Evolutionary conservation across 2,797 vertebrate genomes (phyloP).

Genomic region (Nannoperca obscura): DNA sequence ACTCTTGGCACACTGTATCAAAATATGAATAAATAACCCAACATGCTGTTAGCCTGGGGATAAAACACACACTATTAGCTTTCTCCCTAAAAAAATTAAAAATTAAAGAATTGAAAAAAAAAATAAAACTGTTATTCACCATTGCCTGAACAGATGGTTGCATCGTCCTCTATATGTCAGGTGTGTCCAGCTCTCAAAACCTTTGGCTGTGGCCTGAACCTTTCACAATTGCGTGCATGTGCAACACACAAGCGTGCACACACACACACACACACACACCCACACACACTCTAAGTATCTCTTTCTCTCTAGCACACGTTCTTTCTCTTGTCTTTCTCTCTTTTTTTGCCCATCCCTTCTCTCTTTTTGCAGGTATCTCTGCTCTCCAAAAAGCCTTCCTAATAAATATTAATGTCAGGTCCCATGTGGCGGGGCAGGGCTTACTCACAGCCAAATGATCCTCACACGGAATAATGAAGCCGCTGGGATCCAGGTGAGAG

Average conservation of each 20-base stretch:
- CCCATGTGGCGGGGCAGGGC: conserved; percentile 69
- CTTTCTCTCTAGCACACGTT: conserved; percentile 2
- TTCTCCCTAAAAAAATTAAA: conserved; percentile 25
- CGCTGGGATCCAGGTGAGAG: conserved; percentile 80
- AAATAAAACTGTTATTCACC: conserved; percentile 34
- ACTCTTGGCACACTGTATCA: conserved; percentile 69
- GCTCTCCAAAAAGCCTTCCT: conserved; percentile 53
- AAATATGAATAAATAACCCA: conserved; percentile 82
- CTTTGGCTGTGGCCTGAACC: conserved; percentile 51
- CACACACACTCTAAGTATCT: background rate
- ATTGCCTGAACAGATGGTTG: conserved; percentile 68
- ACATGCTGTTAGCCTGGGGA: conserved; percentile 80
- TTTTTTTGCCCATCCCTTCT: conserved; percentile 40
- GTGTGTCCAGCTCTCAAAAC: conserved; percentile 54
- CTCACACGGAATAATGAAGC: conserved; percentile 82
- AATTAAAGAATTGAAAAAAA: background rate
- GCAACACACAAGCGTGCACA: conserved; percentile 16
- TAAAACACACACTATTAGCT: conserved; percentile 72
- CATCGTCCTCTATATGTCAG: conserved; percentile 68
- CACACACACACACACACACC: conserved; percentile 16
- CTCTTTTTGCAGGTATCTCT: conserved; percentile 25
- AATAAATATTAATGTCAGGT: conserved; percentile 80
- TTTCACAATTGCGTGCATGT: conserved; percentile 32
- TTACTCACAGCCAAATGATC: conserved; percentile 82
- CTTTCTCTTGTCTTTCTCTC: conserved; percentile 2